These are phyloP conservation scores for Alviniconcha strummeri DNA, from an alignment of 2,888 invertebrate genomes.

Conservation along the genomic window DNA sequence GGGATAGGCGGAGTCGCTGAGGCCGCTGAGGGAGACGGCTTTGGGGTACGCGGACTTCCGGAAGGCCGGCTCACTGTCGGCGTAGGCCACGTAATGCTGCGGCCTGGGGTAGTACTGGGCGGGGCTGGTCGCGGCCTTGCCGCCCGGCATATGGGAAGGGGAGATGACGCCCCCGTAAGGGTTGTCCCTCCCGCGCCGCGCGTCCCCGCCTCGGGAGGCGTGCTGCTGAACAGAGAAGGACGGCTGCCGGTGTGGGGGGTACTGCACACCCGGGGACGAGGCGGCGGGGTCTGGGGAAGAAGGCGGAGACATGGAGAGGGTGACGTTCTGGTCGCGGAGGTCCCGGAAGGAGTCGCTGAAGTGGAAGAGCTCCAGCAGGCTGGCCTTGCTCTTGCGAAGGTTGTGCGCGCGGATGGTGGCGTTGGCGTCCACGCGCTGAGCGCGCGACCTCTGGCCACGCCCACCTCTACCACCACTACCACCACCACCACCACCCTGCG, in stretches of 20 bases:
- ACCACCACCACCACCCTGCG: neutral
- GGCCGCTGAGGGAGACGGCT: conserved; percentile 26
- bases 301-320: neutral
- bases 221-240: neutral
- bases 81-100: conserved; percentile 40
- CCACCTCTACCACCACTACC: neutral
- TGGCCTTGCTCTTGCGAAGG: conserved; percentile 50
- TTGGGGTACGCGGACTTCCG: conserved; percentile 20
- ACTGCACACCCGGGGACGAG: neutral
- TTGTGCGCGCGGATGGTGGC: conserved; percentile 65
- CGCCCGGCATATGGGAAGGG: neutral
- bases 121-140: neutral
- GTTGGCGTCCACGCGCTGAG: conserved; percentile 58
- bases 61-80: conserved; percentile 58
- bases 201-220: neutral
- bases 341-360: conserved; percentile 51
- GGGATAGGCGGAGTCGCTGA: conserved; percentile 53
- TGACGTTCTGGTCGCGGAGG: conserved; percentile 13
- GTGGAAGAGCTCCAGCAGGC: conserved; percentile 61
- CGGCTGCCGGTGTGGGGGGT: neutral
- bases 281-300: neutral
- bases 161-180: conserved; percentile 18
- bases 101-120: conserved; percentile 12
- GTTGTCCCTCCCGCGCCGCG: neutral
- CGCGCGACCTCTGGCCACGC: conserved; percentile 45